A percentile compares a stretch with the other conserved stretches of the same genome.
These are phyloP conservation scores for Eclectus roratus DNA, from an alignment of 2,113 vertebrate genomes.

Conservation along the genomic window DNA sequence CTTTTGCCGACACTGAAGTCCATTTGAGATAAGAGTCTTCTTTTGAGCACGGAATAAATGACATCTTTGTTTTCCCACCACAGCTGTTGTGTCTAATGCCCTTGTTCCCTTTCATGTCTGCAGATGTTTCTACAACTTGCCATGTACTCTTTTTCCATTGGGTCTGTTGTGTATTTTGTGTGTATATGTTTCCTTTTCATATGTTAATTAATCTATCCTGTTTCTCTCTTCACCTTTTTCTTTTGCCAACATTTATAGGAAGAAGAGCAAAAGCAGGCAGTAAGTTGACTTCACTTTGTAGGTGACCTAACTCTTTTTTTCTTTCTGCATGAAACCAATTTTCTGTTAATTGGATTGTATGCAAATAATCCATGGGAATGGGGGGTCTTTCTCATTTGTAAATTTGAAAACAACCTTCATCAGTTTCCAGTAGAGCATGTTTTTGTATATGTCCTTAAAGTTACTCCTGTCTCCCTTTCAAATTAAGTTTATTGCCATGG, in stretches of 20 bases:
- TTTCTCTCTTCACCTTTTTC: slow-evolving; percentile 62
- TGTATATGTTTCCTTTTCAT: not conserved
- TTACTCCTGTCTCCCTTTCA: not conserved
- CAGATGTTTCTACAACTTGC: not conserved
- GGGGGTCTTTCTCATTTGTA: not conserved
- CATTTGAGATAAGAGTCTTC: not conserved
- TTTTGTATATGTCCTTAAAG: not conserved
- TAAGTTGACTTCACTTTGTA: slow-evolving; percentile 77
- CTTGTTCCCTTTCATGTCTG: not conserved
- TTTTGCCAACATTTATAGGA: slow-evolving; percentile 79
- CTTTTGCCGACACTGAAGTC: accelerated
- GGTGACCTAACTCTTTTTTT: not conserved
- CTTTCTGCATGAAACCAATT: slow-evolving; percentile 51
- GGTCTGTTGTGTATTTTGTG: not conserved
- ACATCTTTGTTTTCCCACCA: not conserved
- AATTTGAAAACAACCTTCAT: not conserved
- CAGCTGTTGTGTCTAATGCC: accelerated
- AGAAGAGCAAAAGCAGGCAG: slow-evolving; percentile 95
- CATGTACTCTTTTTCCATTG: accelerated
- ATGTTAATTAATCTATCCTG: slow-evolving; percentile 30
- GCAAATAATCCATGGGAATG: not conserved
- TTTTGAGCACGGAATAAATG: not conserved
- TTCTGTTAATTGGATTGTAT: not conserved
- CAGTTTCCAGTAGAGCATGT: not conserved
- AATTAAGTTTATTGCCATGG: not conserved